Evolutionary conservation across 1,140 invertebrate species (phyloP).

Genomic region (Plutomurus gul): DNA sequence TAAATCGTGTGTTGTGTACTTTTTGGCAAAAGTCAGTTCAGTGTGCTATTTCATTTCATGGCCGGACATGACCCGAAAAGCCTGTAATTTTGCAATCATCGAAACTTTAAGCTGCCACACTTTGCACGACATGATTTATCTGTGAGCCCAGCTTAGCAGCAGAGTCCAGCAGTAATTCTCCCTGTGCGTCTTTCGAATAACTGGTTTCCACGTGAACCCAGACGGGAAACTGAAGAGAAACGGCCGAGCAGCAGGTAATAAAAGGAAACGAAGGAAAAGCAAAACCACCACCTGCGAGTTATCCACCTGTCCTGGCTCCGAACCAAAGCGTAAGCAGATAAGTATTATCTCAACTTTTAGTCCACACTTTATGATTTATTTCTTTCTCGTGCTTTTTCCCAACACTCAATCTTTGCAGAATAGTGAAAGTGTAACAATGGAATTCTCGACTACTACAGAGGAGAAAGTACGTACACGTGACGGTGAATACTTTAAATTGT

Average conservation of each 20-base stretch:
- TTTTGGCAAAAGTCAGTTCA: background rate
- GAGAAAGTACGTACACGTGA: too few species aligned
- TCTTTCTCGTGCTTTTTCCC: background rate
- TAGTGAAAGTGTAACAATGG: too few species aligned
- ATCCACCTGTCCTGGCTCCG: background rate
- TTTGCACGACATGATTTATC: background rate
- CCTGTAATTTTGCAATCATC: conserved; percentile 13
- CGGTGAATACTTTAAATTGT: too few species aligned
- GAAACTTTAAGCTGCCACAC: background rate
- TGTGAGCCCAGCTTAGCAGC: too few species aligned
- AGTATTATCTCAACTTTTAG: background rate
- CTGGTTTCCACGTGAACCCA: too few species aligned
- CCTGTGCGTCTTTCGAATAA: too few species aligned
- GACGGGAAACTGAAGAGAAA: too few species aligned
- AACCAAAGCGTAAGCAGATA: background rate
- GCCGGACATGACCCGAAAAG: conserved; percentile 5
- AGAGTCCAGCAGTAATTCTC: too few species aligned
- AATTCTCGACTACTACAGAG: too few species aligned
- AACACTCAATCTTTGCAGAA: too few species aligned
- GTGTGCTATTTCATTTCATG: background rate
- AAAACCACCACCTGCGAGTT: background rate
- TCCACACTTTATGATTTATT: too few species aligned
- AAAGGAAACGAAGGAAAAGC: background rate
- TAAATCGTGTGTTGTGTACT: too few species aligned
- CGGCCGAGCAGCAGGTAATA: background rate